These are phyloP conservation scores for Papilio machaon DNA, from an alignment of 1,140 invertebrate species.

Conservation along the genomic window DNA sequence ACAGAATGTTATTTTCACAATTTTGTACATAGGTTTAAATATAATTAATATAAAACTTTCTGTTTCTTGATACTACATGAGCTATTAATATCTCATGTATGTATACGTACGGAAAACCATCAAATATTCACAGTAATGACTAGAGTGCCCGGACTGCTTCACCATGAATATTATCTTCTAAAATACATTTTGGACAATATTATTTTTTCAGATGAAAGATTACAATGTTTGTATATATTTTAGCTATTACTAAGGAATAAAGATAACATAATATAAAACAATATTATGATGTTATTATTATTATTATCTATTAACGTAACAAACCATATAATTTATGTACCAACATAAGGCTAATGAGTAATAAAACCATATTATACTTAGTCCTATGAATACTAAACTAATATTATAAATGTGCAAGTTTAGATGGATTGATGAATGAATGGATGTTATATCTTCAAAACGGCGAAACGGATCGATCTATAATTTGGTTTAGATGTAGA, in stretches of 20 bases:
- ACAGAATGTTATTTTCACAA: background rate
- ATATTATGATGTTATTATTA: too few species aligned
- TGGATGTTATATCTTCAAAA: too few species aligned
- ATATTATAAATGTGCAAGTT: background rate
- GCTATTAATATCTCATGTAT: background rate
- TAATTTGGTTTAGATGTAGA: too few species aligned
- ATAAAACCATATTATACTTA: too few species aligned
- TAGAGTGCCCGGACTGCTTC: background rate
- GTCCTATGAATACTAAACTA: too few species aligned
- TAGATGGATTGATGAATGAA: too few species aligned
- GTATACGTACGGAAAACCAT: background rate
- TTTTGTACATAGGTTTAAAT: background rate
- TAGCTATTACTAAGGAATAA: background rate
- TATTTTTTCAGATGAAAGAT: background rate
- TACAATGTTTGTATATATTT: background rate
- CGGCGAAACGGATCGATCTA: too few species aligned
- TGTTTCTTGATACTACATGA: background rate
- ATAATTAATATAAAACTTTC: background rate
- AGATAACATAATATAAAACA: background rate
- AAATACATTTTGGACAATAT: background rate
- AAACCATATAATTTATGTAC: background rate
- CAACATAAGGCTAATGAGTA: background rate
- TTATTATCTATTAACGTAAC: background rate
- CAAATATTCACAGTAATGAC: conserved; percentile 1
- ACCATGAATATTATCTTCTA: background rate